Percentiles rank a stretch among this genome's conserved stretches.
Conservation (phyloP, 2,797 vertebrate species). For the Rallus crepitans region DNA sequence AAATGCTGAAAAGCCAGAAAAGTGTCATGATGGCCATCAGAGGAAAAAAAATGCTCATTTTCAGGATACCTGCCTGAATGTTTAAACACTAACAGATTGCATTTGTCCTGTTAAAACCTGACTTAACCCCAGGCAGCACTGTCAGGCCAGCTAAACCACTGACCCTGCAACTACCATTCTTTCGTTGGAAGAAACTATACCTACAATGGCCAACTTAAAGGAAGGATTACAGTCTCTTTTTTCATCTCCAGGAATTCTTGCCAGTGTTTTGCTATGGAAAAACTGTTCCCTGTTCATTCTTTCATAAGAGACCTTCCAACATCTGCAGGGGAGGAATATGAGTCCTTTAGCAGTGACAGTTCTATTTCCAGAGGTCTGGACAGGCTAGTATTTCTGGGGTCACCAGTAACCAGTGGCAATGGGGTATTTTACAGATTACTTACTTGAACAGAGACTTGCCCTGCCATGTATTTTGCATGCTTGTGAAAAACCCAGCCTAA, state of each 20-base stretch:
- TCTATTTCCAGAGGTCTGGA: not conserved
- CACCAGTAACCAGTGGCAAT: not conserved
- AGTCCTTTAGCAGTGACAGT: not conserved
- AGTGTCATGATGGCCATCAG: not conserved
- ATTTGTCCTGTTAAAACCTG: constrained; percentile 16
- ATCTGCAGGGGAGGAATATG: not conserved
- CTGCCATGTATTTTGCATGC: not conserved
- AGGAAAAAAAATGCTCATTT: not conserved
- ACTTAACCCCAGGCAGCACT: constrained; percentile 35
- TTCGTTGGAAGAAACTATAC: not conserved
- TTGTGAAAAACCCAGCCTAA: not conserved
- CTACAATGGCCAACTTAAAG: not conserved
- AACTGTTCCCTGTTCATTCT: not conserved
- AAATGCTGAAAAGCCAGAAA: constrained; percentile 48
- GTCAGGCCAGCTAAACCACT: constrained; percentile 24
- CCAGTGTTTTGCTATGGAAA: constrained; percentile 39
- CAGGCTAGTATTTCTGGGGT: not conserved
- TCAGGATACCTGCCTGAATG: not conserved
- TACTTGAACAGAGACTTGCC: not conserved
- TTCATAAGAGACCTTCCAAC: not conserved
- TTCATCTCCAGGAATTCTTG: constrained; percentile 18
- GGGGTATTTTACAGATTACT: not conserved
- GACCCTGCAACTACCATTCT: constrained; percentile 21
- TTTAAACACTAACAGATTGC: not conserved
- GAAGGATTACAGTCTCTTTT: constrained; percentile 22